phyloP scores from a whole-genome alignment of 1,140 invertebrate species.

The Hyles euphorbiae region DNA sequence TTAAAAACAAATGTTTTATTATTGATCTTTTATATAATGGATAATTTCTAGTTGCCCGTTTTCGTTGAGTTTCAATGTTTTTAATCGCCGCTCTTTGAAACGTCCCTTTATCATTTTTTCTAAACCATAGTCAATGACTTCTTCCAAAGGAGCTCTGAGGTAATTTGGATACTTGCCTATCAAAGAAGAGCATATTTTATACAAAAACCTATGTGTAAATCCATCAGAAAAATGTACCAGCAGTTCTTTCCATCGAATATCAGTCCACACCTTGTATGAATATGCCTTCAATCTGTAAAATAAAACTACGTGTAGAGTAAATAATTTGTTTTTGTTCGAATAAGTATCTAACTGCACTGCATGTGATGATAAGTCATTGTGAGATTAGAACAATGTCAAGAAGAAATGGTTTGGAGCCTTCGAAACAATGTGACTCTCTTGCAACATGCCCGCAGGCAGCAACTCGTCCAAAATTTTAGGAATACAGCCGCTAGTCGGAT shows the following conservation, averaged over 20 bases:
- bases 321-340: too few relatives aligned
- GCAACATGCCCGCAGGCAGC: too few relatives aligned
- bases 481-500: too few relatives aligned
- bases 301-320: neutral
- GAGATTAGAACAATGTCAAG: too few relatives aligned
- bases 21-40: slow-evolving; percentile 16
- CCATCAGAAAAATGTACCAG: slow-evolving; percentile 44
- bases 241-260: slow-evolving; percentile 57
- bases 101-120: slow-evolving; percentile 16
- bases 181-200: slow-evolving; percentile 18
- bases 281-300: slow-evolving; percentile 40
- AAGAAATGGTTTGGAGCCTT: too few relatives aligned
- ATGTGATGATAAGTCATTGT: too few relatives aligned
- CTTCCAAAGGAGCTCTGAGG: slow-evolving; percentile 30
- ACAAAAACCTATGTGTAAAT: slow-evolving; percentile 43
- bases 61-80: slow-evolving; percentile 36
- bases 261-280: slow-evolving; percentile 49
- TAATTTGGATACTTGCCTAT: slow-evolving; percentile 24
- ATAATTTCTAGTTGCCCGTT: slow-evolving; percentile 29
- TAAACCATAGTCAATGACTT: slow-evolving; percentile 32
- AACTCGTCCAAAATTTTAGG: too few relatives aligned
- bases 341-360: too few relatives aligned
- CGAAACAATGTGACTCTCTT: too few relatives aligned
- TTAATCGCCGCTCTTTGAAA: slow-evolving; percentile 32
- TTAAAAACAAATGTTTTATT: neutral